phyloP scores from a whole-genome alignment of 2,797 vertebrate species.

The Coccyzus lansbergi region DNA sequence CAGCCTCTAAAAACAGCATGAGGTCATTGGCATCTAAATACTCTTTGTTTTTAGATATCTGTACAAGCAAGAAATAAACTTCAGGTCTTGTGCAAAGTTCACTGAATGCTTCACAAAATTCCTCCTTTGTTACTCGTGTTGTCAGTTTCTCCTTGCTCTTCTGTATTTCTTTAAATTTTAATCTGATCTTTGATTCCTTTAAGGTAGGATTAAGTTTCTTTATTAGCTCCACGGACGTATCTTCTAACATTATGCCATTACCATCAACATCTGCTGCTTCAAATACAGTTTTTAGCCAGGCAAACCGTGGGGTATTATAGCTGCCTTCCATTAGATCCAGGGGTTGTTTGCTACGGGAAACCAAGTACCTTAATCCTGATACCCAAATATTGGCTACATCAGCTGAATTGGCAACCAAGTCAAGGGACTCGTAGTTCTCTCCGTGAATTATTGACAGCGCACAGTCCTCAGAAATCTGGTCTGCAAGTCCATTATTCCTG shows the following conservation, averaged over 20 bases:
- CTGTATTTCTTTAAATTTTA: conserved; percentile 97
- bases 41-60: conserved; percentile 97
- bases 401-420: conserved; percentile 92
- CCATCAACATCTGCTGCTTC: conserved; percentile 89
- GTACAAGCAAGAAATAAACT: conserved; percentile 95
- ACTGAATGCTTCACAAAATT: conserved; percentile 94
- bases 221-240: conserved; percentile 90
- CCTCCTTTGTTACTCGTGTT: conserved; percentile 92
- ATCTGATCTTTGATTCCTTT: conserved; percentile 93
- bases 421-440: conserved; percentile 96
- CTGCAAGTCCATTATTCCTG: conserved; percentile 90
- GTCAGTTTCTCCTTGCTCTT: conserved; percentile 96
- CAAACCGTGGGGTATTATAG: conserved; percentile 86
- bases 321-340: conserved; percentile 85
- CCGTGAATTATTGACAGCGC: conserved; percentile 95
- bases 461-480: conserved; percentile 94
- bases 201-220: conserved; percentile 91
- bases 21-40: conserved; percentile 94
- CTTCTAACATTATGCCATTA: conserved; percentile 92
- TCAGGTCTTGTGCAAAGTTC: conserved; percentile 97
- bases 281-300: conserved; percentile 90
- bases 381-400: conserved; percentile 99
- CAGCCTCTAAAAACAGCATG: conserved; percentile 93
- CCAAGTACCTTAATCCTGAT: conserved; percentile 91
- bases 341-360: conserved; percentile 89